Evolutionary conservation across 2,113 vertebrate genomes (phyloP).

Genomic region (Myanophis thanlyinensis): DNA sequence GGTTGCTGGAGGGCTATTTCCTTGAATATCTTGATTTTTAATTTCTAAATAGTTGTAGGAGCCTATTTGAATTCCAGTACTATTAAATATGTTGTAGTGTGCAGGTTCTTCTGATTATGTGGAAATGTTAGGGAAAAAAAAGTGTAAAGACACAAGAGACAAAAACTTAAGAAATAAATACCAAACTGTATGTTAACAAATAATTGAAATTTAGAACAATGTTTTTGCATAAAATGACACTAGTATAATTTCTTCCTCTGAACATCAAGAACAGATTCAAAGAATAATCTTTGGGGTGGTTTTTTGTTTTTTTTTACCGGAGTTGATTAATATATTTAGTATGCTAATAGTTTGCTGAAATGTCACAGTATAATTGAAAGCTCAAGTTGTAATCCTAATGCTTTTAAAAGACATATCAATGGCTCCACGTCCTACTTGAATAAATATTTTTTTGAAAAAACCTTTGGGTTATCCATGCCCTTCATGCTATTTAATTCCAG

Average conservation of each 20-base stretch:
- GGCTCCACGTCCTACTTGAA: neutral
- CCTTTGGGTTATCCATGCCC: neutral
- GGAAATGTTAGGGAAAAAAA: neutral
- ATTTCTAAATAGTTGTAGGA: slow-evolving; percentile 68
- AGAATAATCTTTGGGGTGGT: neutral
- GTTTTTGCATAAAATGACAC: neutral
- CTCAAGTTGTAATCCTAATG: neutral
- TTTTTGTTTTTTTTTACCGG: neutral
- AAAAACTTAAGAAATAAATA: neutral
- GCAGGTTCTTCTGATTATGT: slow-evolving; percentile 48
- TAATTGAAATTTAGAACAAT: neutral
- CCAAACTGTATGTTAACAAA: neutral
- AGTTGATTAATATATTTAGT: neutral
- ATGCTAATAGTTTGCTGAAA: neutral
- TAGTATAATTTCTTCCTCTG: neutral
- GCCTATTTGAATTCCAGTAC: slow-evolving; percentile 73
- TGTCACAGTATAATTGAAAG: neutral
- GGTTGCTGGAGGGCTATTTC: neutral
- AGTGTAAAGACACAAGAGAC: neutral
- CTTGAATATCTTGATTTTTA: slow-evolving; percentile 19
- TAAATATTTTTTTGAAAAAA: neutral
- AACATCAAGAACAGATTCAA: neutral
- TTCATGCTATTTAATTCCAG: neutral
- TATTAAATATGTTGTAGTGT: slow-evolving; percentile 59
- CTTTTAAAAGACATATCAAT: neutral